These are phyloP conservation scores for Acestrorhynchus altus DNA, from an alignment of 2,797 vertebrate species.

Conservation along the genomic window DNA sequence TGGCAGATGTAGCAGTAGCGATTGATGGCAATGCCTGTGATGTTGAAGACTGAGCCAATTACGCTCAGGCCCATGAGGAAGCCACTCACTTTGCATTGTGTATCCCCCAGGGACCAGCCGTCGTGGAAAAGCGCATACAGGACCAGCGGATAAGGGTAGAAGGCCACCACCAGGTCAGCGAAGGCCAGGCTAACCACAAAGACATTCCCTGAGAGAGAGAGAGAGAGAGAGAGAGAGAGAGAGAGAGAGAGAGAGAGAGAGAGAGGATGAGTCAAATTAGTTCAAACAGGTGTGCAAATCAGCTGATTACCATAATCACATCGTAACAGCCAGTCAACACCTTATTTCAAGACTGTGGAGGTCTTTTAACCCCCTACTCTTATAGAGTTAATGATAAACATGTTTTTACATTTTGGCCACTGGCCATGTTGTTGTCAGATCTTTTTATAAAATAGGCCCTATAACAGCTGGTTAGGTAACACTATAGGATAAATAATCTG, in stretches of 20 bases:
- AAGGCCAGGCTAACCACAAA: constrained; percentile 83
- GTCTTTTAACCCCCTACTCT: constrained; percentile 18
- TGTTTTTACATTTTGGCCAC: not conserved
- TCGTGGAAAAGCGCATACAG: constrained; percentile 83
- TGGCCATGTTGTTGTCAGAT: constrained; percentile 2
- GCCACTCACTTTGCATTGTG: constrained; percentile 83
- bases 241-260: constrained; percentile 28
- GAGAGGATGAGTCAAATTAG: constrained; percentile 13
- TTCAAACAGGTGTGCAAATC: constrained; percentile 22
- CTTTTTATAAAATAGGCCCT: constrained; percentile 15
- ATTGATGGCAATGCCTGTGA: constrained; percentile 85
- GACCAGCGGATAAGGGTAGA: constrained; percentile 82
- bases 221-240: constrained; percentile 15
- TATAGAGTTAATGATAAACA: constrained; percentile 8
- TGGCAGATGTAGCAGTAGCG: constrained; percentile 88
- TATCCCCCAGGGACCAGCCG: constrained; percentile 81
- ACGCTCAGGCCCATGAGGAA: constrained; percentile 87
- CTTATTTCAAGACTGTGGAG: constrained; percentile 11
- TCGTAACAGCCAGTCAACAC: constrained; percentile 33
- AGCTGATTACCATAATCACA: constrained; percentile 37
- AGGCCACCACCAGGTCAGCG: constrained; percentile 81
- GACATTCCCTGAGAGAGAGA: constrained; percentile 72
- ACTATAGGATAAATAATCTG: constrained; percentile 21
- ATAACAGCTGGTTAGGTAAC: not conserved
- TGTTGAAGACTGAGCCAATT: constrained; percentile 87